Evolutionary conservation across 2,113 vertebrate species (phyloP).

Genomic region (Rynchops niger): DNA sequence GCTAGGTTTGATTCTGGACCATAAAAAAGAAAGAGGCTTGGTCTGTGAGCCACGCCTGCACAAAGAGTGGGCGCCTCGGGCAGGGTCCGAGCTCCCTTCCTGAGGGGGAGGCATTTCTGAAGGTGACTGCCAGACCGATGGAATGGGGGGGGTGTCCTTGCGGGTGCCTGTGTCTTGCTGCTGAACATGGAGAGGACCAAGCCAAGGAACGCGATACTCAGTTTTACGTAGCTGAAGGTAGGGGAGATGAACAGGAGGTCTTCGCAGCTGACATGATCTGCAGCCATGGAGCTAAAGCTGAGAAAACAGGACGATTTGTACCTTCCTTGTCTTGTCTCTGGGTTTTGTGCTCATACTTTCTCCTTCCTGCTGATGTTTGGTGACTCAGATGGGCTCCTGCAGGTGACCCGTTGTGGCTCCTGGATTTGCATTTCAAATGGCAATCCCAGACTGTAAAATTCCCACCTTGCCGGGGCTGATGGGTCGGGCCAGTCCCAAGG

Average conservation of each 20-base stretch:
- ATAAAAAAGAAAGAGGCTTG: not conserved
- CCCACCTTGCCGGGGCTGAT: not conserved
- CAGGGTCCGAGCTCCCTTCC: not conserved
- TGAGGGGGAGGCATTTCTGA: not conserved
- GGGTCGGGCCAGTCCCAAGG: not conserved
- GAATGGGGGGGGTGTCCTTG: not conserved
- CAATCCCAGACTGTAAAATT: not conserved
- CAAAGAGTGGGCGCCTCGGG: fast-evolving
- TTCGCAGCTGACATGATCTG: not conserved
- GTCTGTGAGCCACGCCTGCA: not conserved
- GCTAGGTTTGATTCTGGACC: not conserved
- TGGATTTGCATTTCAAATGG: not conserved
- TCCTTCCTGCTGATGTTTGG: not conserved
- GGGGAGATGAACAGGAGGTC: too few species aligned
- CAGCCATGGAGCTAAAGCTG: not conserved
- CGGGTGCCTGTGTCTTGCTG: not conserved
- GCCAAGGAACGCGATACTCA: not conserved
- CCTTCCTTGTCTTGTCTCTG: not conserved
- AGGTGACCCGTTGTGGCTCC: not conserved
- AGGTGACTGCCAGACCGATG: not conserved
- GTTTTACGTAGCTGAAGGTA: not conserved
- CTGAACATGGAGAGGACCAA: not conserved
- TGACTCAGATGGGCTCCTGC: not conserved
- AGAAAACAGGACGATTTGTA: not conserved
- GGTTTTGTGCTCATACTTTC: not conserved